Base-by-base conservation (phyloP, 2,797 vertebrate genomes). In the Macropodus opercularis region DNA sequence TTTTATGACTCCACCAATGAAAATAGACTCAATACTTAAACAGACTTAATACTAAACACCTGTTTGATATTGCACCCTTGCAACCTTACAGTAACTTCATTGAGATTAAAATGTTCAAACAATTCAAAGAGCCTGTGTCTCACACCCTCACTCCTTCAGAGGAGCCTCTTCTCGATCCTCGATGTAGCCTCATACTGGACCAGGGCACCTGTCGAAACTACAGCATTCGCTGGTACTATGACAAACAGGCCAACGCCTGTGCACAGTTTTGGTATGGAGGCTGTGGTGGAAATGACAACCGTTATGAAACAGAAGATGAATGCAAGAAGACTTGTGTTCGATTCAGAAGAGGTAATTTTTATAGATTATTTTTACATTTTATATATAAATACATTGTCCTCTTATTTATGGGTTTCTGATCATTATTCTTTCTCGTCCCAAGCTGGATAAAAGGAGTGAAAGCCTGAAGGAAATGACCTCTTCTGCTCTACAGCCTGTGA, bases 221-320 rank as follows among this genome's bases (percentile, higher is more conserved):
- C 26, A 71, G 64, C 24, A 94, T 95, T 74, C 86, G 85, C 59
- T 95, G 94, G 94, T 95, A 95, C 54, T 95, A 95, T 0, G 93
- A 96, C 63, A 92, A 90, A 72, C 93, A 95, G 72, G 93, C 94
- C 48, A 95, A 98, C 19, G 84, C 95, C 32, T 96, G 93, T 62
- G 94, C 93, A 73, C 94, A 95, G 88, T 97, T 97, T 87, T 96
- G 94, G 94, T 95, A 93, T 0, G 92, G 94, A 70, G 93, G 94
- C 85, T 97, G 94, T 1, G 69, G 86, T 12, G 94, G 94, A 73
- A 96, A 96, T 31, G 85, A 82, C 15, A 96, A 96, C 84, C 93
- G 95, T 42, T 95, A 91, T 58, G 87, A 94, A 36, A 92, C 83
- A 34, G 92, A 96, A 74, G 88, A 88, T 10, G 90, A 95, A 61